Evolutionary conservation across 2,888 invertebrate genomes (phyloP).

Genomic region (Lucinisca nassula): DNA sequence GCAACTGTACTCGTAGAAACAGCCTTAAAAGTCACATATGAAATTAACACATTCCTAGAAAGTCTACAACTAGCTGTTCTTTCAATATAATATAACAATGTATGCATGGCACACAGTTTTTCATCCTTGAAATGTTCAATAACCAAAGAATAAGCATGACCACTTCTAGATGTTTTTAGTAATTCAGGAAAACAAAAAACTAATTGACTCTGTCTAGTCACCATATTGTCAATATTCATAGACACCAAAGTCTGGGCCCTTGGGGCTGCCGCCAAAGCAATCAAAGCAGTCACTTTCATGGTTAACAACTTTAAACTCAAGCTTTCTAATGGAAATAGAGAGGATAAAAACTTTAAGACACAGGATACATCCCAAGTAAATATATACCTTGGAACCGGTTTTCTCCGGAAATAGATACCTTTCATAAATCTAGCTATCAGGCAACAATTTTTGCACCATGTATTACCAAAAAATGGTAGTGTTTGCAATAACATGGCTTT

Average conservation of each 20-base stretch:
- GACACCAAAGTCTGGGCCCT: conserved; percentile 28
- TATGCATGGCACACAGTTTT: conserved; percentile 13
- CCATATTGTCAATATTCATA: conserved; percentile 11
- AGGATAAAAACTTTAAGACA: conserved; percentile 12
- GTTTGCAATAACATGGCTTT: conserved; percentile 49
- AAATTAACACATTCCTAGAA: conserved; percentile 13
- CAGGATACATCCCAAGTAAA: conserved; percentile 40
- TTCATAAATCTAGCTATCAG: conserved; percentile 45
- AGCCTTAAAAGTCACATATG: conserved; percentile 13
- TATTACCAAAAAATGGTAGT: conserved; percentile 8
- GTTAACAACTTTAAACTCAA: conserved; percentile 23
- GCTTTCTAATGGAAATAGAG: neutral
- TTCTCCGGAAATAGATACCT: conserved; percentile 22
- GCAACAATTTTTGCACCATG: neutral
- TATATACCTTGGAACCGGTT: conserved; percentile 26
- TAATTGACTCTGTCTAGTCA: neutral
- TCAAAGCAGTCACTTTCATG: conserved; percentile 30
- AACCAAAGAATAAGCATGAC: neutral
- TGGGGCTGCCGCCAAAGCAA: conserved; percentile 19
- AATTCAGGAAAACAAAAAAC: neutral
- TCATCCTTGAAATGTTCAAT: neutral
- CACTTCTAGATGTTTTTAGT: neutral
- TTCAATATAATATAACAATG: conserved; percentile 5
- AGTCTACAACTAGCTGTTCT: conserved; percentile 11
- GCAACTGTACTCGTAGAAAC: conserved; percentile 31